Evolutionary conservation across 2,888 invertebrate genomes (phyloP).

Genomic region (Petrolisthes cinctipes): DNA sequence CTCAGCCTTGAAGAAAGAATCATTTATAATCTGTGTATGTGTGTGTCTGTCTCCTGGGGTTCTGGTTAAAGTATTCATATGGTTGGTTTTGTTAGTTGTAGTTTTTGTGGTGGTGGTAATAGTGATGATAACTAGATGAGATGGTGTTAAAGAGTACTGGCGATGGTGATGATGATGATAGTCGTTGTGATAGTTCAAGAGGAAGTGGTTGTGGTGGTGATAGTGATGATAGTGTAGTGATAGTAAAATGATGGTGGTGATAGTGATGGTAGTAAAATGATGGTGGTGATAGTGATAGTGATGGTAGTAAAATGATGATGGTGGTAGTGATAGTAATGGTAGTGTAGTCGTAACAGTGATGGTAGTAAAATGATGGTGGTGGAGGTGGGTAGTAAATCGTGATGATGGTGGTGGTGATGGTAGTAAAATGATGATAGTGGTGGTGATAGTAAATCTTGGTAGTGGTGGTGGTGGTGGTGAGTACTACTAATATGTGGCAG

Average conservation of each 20-base stretch:
- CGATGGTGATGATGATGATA: neutral
- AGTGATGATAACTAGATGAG: neutral
- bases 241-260: neutral
- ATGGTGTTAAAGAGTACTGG: neutral
- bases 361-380: neutral
- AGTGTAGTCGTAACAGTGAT: neutral
- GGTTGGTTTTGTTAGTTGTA: neutral
- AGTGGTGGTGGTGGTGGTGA: conserved; percentile 2
- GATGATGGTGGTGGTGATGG: neutral
- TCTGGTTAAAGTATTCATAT: neutral
- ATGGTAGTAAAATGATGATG: neutral
- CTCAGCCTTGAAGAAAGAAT: too few relatives aligned
- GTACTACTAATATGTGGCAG: neutral
- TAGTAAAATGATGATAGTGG: neutral
- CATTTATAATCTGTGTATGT: too few relatives aligned
- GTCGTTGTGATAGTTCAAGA: neutral
- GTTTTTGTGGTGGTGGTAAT: neutral
- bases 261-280: neutral
- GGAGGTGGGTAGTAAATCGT: neutral
- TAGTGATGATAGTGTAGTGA: neutral
- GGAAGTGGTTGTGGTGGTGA: neutral
- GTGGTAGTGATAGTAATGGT: neutral
- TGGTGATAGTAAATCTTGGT: neutral
- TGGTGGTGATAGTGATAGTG: neutral
- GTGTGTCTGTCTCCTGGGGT: neutral